phyloP scores from a whole-genome alignment of 1,140 invertebrate genomes.

The Atta colombica region DNA sequence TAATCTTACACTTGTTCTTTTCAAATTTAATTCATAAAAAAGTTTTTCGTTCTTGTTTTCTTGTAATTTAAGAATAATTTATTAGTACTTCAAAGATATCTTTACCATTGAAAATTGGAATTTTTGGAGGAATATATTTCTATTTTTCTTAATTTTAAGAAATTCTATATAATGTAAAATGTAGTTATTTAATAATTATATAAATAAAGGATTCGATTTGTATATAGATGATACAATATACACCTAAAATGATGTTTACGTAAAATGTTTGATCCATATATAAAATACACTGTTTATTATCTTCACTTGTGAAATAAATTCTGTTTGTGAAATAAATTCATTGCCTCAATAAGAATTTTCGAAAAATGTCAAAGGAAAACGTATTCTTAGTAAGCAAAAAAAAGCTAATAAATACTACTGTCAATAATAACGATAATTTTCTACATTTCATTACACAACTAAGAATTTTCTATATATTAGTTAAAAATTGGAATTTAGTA shows the following conservation, averaged over 20 bases:
- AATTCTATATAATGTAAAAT: neutral
- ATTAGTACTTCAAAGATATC: neutral
- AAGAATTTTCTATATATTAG: neutral
- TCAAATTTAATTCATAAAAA: slow-evolving; percentile 3
- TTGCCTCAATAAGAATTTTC: neutral
- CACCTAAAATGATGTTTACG: neutral
- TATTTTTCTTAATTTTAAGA: neutral
- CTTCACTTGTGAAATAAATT: neutral
- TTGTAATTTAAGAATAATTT: slow-evolving; percentile 28
- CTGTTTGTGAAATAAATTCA: neutral
- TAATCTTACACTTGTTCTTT: neutral
- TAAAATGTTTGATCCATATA: neutral
- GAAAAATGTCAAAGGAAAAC: neutral
- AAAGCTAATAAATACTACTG: neutral
- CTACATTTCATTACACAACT: neutral
- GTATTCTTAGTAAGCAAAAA: neutral
- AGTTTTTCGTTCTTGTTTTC: neutral
- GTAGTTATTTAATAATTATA: neutral
- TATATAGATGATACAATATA: slow-evolving; percentile 10
- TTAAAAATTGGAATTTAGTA: neutral
- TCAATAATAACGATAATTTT: neutral
- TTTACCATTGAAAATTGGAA: neutral
- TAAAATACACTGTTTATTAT: neutral
- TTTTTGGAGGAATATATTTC: neutral
- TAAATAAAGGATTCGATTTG: neutral